Evolutionary conservation across 53 echinoderm and acorn worm species (phyloP), one percentile per base, ranked within the genome.

Genomic region (Apostichopus leukothele): DNA sequence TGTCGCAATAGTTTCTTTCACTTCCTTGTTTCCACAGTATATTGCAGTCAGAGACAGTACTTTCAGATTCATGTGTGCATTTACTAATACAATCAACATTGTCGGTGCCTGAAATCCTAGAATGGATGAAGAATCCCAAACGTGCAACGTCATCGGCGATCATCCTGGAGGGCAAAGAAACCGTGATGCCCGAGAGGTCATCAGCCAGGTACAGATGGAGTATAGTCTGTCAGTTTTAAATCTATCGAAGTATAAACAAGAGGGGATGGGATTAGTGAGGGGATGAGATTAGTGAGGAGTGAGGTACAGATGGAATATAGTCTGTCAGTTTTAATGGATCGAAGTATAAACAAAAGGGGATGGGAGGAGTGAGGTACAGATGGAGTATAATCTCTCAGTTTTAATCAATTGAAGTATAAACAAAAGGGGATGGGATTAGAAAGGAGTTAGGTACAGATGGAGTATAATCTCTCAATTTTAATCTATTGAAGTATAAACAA

Each of bases 101-200:
- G 50, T 85, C 85, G 18, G 66, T 85, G 13, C 60, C 66, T 13
- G 85, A 85, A 22, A 67, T 85, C 26, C 59, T 57, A 39, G 85
- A 85, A 60, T 85, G 85, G 85, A 63, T 85, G 85, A 85, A 85
- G 14, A 39, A 60, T 85, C 50, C 67, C 63, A 85, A 85, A 18
- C 85, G 85, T 68, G 67, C 55, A 51, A 14, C 85, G 27, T 85
- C 85, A 13, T 85, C 85, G 1, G 67, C 66, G 7, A 85, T 85
- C 10, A 85, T 85, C 50, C 26, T 85, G 66, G 66, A 85, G 63
- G 85, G 85, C 85, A 85, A 85, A 60, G 85, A 66, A 18, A 9
- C 67, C n/a, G 85, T 85, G 25, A 85, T 50, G 66, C 85, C 85
- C 2, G 85, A 85, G 25, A 50, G 85, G 51, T 60, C 68, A 63